These are phyloP conservation scores for Candidula unifasciata DNA, from an alignment of 2,888 invertebrate species.

Conservation along the genomic window DNA sequence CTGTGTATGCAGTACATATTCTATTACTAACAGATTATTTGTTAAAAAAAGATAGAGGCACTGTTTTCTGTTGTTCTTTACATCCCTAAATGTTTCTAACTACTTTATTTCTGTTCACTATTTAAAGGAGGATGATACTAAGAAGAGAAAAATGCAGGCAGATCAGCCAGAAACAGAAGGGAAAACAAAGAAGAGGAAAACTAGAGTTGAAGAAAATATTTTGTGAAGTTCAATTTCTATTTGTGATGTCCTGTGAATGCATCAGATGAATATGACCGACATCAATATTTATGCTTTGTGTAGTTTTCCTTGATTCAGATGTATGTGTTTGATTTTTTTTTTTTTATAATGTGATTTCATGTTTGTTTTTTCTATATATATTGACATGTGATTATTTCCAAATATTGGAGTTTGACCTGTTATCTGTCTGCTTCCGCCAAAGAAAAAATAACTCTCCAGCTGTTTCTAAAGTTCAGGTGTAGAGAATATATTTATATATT, in stretches of 20 bases:
- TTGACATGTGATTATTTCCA: no score
- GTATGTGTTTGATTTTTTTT: no score
- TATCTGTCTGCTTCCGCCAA: no score
- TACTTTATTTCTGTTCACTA: background rate
- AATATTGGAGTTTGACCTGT: no score
- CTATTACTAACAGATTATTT: background rate
- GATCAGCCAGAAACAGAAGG: conserved; percentile 66
- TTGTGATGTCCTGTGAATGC: background rate
- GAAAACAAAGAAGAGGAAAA: conserved; percentile 71
- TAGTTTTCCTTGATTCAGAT: no score
- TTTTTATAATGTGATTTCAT: no score
- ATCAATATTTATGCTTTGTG: no score
- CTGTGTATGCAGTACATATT: background rate
- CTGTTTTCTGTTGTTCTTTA: background rate
- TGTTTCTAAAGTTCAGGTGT: no score
- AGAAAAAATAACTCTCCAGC: no score
- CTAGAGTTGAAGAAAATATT: conserved; percentile 61
- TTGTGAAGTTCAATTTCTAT: background rate
- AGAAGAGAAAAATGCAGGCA: conserved; percentile 65
- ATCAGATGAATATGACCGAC: no score
- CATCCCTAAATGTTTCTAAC: background rate
- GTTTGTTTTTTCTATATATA: no score
- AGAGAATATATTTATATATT: no score
- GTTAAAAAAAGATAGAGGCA: background rate
- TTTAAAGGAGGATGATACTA: conserved; percentile 70